A percentile compares a stretch with the other conserved stretches of the same genome.
These are phyloP conservation scores for Zosterops hypoxanthus DNA, from an alignment of 2,113 vertebrate genomes.

Conservation along the genomic window DNA sequence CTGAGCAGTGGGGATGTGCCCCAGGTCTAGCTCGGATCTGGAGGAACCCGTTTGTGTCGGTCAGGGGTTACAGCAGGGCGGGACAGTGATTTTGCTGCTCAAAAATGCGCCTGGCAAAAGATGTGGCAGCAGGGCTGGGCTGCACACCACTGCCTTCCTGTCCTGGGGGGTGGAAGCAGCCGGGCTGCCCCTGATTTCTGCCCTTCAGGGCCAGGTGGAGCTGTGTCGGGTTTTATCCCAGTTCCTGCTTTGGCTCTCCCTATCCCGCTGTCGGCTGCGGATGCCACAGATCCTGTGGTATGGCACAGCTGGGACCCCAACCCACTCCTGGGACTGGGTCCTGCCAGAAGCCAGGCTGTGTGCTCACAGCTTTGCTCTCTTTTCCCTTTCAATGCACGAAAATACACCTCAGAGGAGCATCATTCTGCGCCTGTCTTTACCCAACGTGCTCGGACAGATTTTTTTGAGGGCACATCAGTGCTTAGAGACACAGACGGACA, in stretches of 20 bases:
- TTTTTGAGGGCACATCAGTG: neutral
- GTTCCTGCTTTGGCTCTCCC: neutral
- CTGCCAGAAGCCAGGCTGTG: neutral
- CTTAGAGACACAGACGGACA: neutral
- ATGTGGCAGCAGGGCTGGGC: neutral
- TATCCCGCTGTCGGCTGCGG: neutral
- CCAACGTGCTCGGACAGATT: neutral
- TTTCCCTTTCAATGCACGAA: neutral
- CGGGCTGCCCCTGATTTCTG: neutral
- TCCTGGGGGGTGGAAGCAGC: neutral
- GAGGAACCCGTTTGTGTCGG: neutral
- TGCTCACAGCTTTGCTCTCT: neutral
- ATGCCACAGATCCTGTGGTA: neutral
- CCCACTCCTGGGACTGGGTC: neutral
- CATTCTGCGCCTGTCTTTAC: neutral
- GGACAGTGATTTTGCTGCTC: neutral
- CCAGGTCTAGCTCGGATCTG: neutral
- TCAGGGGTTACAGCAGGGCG: neutral
- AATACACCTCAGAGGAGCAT: neutral
- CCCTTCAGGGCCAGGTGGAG: neutral
- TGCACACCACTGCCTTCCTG: fast-evolving
- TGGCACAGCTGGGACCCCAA: neutral
- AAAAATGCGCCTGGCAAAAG: fast-evolving
- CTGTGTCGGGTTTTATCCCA: neutral
- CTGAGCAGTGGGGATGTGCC: neutral